Base-by-base conservation (phyloP, 2,113 vertebrate genomes). In the Mobula hypostoma region DNA sequence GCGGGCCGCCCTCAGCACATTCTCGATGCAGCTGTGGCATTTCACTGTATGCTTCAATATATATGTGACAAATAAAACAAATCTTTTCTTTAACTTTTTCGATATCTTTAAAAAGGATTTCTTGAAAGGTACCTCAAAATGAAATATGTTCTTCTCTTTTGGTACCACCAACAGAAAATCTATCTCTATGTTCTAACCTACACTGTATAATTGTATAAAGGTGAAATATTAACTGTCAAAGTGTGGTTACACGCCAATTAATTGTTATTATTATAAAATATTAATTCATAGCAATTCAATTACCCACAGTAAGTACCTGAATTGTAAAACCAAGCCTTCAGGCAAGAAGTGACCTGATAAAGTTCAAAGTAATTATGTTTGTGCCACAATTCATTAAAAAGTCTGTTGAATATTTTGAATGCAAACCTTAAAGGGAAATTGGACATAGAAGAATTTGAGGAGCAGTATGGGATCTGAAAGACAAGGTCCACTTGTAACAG, bases 231-330 rank as follows among this genome's bases (percentile, higher is more conserved):
- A 61, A 14, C 83, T 87, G 27, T 24, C 56, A 87, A 63, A 87
- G 61, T n/a, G 58, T 12, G 27, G 82, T 8, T 87, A 27, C 82
- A 87, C 4, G 11, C 48, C 82, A 61, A 56, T 11, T 63, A 87
- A 61, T 87, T 87, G 58, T 87, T 87, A 87, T 63, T 87, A 61
- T 58, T 15, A 87, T 87, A 61, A 87, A 87, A 87, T 87, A 87
- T 87, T 87, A 87, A 87, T 87, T 11, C 83, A 24, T n/a, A 61
- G 24, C 58, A 58, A 61, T 87, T 87, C 56, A 87, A 87, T 61
- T 87, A 27, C 61, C 58, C 58, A 29, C 29, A 27, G 61, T 9
- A 87, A 29, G 83, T 14, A n/a, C 58, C 83, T 15, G 76, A 9
- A 77, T 77, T 77, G 27, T 77, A 77, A 77, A 77, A n/a, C 76